These are phyloP conservation scores for Melikaiella ostensackeni DNA, from an alignment of 2,888 invertebrate species.

Conservation along the genomic window DNA sequence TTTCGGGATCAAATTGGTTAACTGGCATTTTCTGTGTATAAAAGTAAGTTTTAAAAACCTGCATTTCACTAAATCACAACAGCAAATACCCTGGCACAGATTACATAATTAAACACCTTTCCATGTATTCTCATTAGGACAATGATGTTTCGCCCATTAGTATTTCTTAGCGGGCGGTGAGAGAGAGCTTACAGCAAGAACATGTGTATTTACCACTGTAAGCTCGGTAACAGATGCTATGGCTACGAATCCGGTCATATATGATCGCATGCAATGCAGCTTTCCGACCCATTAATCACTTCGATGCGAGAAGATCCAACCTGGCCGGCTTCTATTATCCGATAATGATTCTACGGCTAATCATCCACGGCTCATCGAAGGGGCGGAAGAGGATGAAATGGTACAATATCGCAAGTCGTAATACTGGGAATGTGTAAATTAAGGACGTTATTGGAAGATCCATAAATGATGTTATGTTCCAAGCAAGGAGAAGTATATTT, in stretches of 20 bases:
- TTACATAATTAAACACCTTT: no score
- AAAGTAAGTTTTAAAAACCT: no score
- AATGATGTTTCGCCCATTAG: constrained; percentile 26
- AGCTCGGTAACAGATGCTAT: constrained; percentile 45
- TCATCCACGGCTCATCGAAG: constrained; percentile 48
- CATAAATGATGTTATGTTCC: constrained; percentile 18
- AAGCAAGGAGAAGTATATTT: background rate
- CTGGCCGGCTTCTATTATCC: constrained; percentile 32
- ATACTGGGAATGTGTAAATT: constrained; percentile 30
- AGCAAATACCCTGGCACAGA: no score
- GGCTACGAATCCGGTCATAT: constrained; percentile 40
- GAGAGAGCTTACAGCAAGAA: background rate
- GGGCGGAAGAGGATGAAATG: constrained; percentile 34
- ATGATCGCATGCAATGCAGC: constrained; percentile 39
- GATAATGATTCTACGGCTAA: constrained; percentile 56
- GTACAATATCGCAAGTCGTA: constrained; percentile 37
- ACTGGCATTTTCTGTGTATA: no score
- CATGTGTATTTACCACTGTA: constrained; percentile 39
- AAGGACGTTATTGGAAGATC: constrained; percentile 26
- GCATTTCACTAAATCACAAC: no score
- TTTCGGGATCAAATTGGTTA: no score
- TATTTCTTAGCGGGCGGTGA: background rate
- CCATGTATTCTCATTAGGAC: no score
- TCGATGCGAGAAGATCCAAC: constrained; percentile 35
- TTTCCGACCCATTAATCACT: constrained; percentile 51